Conservation (phyloP, 2,113 vertebrate species). For the Cryptomyrus ogoouensis region DNA sequence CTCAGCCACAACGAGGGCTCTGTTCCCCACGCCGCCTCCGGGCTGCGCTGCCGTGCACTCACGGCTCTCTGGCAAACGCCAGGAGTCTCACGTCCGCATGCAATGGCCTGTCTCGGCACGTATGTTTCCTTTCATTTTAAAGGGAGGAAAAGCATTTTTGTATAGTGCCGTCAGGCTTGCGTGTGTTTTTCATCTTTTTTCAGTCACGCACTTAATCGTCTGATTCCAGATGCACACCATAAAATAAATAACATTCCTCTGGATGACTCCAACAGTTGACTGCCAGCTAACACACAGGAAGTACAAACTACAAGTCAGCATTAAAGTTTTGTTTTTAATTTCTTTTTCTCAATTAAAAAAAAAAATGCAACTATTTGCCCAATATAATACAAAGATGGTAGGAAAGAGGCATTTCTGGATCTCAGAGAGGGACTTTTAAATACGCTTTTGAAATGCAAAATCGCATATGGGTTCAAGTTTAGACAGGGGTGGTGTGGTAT, state of each 20-base stretch:
- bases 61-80: neutral
- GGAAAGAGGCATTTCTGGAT: neutral
- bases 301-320: constrained; percentile 28
- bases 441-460: constrained; percentile 31
- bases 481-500: constrained; percentile 41
- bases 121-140: neutral
- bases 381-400: neutral
- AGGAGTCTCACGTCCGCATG: neutral
- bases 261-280: neutral
- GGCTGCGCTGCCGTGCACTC: constrained; percentile 31
- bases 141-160: constrained; percentile 3
- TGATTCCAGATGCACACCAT: neutral
- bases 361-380: constrained; percentile 11
- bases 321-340: constrained; percentile 51
- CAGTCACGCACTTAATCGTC: neutral
- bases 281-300: constrained; percentile 24
- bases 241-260: neutral
- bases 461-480: constrained; percentile 37
- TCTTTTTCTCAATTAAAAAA: constrained; percentile 24
- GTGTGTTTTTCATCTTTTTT: neutral
- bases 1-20: constrained; percentile 28
- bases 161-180: constrained; percentile 2
- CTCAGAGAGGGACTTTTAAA: neutral
- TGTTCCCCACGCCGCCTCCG: constrained; percentile 32
- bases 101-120: neutral